Evolutionary conservation across 1,140 invertebrate genomes (phyloP), one percentile per base, ranked within the genome.

Genomic region (Marisa cornuarietis): DNA sequence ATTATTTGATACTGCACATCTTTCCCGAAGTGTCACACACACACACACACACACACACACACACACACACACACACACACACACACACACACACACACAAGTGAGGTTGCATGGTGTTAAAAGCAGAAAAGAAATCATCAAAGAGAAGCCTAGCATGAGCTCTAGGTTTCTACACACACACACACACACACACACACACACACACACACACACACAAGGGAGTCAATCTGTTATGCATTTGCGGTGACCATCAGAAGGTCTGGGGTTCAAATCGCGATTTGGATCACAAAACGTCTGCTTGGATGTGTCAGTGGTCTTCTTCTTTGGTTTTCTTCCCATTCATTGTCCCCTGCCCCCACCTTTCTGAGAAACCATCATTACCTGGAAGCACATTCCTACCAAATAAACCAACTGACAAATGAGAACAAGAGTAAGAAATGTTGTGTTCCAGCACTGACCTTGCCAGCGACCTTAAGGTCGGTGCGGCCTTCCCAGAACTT

Each of bases 401-500:
- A n/a, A n/a, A 26, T 22, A 31, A 22, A 24, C 68, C 16, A 16
- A 69, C 14, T 20, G 24, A n/a, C n/a, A 26, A 16, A 20, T 69
- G 20, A 16, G 18, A 14, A n/a, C 52, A 58, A 42, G 63, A 16
- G 69, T 79, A 73, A 71, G 63, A 73, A 54, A 68, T 24, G 62
- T 66, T 1, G 62, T 61, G 52, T 18, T 22, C 54, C 7, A 54
- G 8, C 26, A 62, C 72, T 14, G 22, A 74, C 72, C 58, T 74
- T 74, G 72, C 72, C 52, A 61, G 72, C 72, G 7, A 74, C 62
- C 72, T 74, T 74, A 66, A 61, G 54, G 74, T 82, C 42, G 65
- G 75, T 80, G 73, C 69, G 76, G 54, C 79, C 62, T 58, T 82
- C 24, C 78, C 79, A 76, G 79, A 42, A 61, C 52, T 65, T 20